phyloP scores from a whole-genome alignment of 1,140 invertebrate species.

The Proctacanthus coquilletti region DNA sequence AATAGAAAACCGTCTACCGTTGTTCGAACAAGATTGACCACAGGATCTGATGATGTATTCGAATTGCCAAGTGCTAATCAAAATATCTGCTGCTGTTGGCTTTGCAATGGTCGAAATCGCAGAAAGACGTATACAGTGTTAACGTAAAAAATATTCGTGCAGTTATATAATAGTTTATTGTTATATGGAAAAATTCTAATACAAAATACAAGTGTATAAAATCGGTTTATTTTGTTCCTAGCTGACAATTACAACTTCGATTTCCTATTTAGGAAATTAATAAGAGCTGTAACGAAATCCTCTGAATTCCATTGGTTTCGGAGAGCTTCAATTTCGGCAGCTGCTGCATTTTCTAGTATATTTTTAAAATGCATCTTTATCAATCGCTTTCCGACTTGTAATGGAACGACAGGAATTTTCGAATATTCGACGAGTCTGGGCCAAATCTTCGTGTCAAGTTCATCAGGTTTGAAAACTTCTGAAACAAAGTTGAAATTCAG shows the following conservation, averaged over 20 bases:
- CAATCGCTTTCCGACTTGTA: slow-evolving; percentile 39
- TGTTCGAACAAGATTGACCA: no score
- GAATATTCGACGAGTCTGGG: slow-evolving; percentile 34
- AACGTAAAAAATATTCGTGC: no score
- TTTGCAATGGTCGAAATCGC: no score
- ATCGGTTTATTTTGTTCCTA: background rate
- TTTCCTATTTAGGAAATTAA: slow-evolving; percentile 1
- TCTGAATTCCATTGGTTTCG: slow-evolving; percentile 41
- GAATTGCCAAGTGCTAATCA: no score
- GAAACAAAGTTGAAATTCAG: slow-evolving; percentile 53
- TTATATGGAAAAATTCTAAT: no score
- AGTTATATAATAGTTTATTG: no score
- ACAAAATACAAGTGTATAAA: no score
- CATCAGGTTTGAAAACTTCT: slow-evolving; percentile 40
- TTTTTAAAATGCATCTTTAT: slow-evolving; percentile 31
- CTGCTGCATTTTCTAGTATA: slow-evolving; percentile 36
- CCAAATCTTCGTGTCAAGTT: slow-evolving; percentile 42
- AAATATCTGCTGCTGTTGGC: no score
- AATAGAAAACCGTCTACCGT: no score
- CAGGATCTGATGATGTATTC: no score
- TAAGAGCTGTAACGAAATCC: slow-evolving; percentile 24
- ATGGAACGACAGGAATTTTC: slow-evolving; percentile 35
- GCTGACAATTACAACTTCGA: slow-evolving; percentile 1
- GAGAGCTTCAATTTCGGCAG: slow-evolving; percentile 37
- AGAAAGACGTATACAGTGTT: no score